These are phyloP conservation scores for Cerceris ruficornis DNA, from an alignment of 2,888 invertebrate genomes.

Conservation along the genomic window DNA sequence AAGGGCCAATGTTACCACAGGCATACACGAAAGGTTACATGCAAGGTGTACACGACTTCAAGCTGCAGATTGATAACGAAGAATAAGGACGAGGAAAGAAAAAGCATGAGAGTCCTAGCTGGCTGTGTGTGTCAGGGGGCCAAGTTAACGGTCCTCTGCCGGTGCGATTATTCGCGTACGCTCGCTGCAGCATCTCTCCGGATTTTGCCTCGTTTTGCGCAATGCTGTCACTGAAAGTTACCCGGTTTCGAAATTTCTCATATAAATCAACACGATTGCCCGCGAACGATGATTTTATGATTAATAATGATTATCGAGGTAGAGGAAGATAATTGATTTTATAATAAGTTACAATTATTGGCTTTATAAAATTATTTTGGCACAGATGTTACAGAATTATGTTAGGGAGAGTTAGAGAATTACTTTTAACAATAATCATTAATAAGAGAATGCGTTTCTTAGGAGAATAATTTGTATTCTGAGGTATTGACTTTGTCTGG, in stretches of 20 bases:
- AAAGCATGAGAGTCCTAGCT: constrained; percentile 9
- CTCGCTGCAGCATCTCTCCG: constrained; percentile 64
- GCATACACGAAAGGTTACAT: background rate
- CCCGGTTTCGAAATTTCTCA: background rate
- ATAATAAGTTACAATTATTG: no score
- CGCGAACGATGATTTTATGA: no score
- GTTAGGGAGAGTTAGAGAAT: no score
- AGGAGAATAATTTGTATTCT: no score
- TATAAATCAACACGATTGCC: no score
- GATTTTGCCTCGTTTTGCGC: constrained; percentile 37
- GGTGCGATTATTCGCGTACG: constrained; percentile 41
- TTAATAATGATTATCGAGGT: no score
- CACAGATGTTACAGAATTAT: no score
- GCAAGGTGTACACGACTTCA: constrained; percentile 12
- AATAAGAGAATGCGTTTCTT: no score
- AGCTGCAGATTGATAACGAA: constrained; percentile 5
- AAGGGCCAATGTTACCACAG: background rate
- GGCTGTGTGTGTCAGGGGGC: constrained; percentile 76
- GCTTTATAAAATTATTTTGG: no score
- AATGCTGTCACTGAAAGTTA: constrained; percentile 25
- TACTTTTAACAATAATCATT: no score
- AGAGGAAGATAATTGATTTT: no score
- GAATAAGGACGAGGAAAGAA: constrained; percentile 1
- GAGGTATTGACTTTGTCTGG: no score
- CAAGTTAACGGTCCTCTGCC: constrained; percentile 75